Evolutionary conservation across 2,888 invertebrate genomes (phyloP), one percentile per base, ranked within the genome.

Genomic region (Netelia virgata): DNA sequence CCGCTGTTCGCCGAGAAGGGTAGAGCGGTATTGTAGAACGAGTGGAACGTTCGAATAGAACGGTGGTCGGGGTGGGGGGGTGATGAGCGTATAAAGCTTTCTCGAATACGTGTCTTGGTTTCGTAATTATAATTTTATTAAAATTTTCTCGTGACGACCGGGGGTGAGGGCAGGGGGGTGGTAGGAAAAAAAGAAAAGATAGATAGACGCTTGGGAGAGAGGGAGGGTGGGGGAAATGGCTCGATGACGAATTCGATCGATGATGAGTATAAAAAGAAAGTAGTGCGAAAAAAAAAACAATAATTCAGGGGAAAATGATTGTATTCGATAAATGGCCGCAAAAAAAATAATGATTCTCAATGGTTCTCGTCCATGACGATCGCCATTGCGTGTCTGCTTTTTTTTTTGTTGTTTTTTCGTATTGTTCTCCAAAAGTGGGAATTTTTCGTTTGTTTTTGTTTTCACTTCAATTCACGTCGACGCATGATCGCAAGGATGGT

Each of bases 81-180:
- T 64, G 70, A 53, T 61, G 66, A 84, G 36, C 36, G 36, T 36
- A 69, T 50, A 66, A 72, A 66, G 70, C 73, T 73, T 47, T 73
- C 36, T 64, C 64, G 63, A 70, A 9, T 55, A 72, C 82, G 76
- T 69, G 72, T 61, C 41, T 63, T 77, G 83, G 76, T 86, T 89
- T 90, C 87, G 80, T 88, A 91, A 90, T 88, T 88, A 89, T 90
- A 90, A 91, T 88, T 91, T 91, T 91, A 90, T 91, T 88, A 86
- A 88, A 89, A 90, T 66, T 89, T 89, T 86, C 87, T 87, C 86
- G 86, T 86, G 88, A 88, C 84, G 73, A 86, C 18, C 86, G 68
- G 79, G 70, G 55, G 53, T 69, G 84, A 79, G 84, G 85, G 79
- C 23, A 59, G 84, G 87, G 72, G 82, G 86, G 23, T 70, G 84